Evolutionary conservation across 1,140 invertebrate genomes (phyloP).

Genomic region (Leptinotarsa lineolata): DNA sequence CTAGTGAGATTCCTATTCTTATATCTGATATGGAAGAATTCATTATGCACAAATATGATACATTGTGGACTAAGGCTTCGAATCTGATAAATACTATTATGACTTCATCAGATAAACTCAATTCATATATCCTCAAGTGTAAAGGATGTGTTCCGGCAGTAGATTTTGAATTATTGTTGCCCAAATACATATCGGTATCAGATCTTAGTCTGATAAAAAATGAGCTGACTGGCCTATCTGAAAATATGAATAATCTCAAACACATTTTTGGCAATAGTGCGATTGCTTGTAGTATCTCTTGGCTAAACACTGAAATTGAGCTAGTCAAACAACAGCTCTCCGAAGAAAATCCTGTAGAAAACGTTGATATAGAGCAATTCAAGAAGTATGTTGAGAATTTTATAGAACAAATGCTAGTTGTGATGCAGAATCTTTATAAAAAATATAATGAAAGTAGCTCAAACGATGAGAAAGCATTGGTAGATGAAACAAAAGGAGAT

Average conservation of each 20-base stretch:
- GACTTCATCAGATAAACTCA: constrained; percentile 56
- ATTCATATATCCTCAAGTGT: constrained; percentile 54
- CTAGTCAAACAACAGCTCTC: constrained; percentile 10
- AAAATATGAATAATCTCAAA: constrained; percentile 48
- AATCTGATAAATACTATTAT: constrained; percentile 56
- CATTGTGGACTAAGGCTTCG: constrained; percentile 58
- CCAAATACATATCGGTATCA: constrained; percentile 30
- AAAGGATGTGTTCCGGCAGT: constrained; percentile 33
- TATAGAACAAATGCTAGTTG: constrained; percentile 64
- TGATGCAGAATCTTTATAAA: constrained; percentile 74
- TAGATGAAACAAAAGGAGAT: constrained; percentile 53
- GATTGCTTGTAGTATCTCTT: constrained; percentile 36
- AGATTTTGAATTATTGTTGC: constrained; percentile 28
- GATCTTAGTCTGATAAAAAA: constrained; percentile 26
- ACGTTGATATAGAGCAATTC: constrained; percentile 46
- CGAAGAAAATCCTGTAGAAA: constrained; percentile 29
- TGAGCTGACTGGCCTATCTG: constrained; percentile 49
- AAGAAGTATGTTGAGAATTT: constrained; percentile 61
- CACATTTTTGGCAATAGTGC: constrained; percentile 39
- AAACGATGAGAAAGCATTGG: neutral
- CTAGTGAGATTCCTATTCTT: constrained; percentile 54
- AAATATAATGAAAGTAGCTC: constrained; percentile 54
- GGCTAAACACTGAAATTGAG: constrained; percentile 29
- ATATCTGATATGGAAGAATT: constrained; percentile 40
- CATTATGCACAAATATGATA: constrained; percentile 58